phyloP scores from a whole-genome alignment of 2,797 vertebrate genomes.

The Oreortyx pictus region DNA sequence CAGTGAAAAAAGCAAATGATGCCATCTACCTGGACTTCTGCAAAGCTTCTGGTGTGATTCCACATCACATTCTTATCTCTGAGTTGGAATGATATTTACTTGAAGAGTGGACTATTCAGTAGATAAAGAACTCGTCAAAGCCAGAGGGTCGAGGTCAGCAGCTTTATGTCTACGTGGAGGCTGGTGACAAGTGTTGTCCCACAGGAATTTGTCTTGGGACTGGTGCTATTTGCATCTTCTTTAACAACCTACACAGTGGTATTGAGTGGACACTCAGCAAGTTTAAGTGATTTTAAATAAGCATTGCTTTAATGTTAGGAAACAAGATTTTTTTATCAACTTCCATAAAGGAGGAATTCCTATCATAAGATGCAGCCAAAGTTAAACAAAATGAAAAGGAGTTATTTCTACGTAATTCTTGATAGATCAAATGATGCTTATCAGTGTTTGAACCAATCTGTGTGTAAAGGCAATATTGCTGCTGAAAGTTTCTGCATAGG shows the following conservation, averaged over 20 bases:
- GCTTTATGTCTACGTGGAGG: neutral
- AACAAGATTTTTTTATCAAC: slow-evolving; percentile 33
- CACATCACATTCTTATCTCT: neutral
- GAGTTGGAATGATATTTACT: neutral
- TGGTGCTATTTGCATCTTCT: neutral
- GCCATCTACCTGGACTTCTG: neutral
- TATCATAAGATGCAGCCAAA: neutral
- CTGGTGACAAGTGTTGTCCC: neutral
- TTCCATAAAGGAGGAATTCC: neutral
- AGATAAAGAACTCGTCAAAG: neutral
- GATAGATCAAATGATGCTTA: neutral
- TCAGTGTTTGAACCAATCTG: neutral
- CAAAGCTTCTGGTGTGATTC: neutral
- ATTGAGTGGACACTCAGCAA: neutral
- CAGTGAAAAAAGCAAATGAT: neutral
- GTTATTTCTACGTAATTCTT: slow-evolving; percentile 6
- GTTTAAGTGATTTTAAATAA: slow-evolving; percentile 57
- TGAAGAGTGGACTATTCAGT: too few relatives aligned
- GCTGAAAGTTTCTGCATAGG: neutral
- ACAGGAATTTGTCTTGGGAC: neutral
- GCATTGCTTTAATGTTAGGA: slow-evolving; percentile 11
- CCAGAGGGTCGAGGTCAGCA: neutral
- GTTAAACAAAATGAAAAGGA: neutral
- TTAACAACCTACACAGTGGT: neutral
- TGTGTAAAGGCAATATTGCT: neutral